Evolutionary conservation across 2,888 invertebrate genomes (phyloP), one percentile per base, ranked within the genome.

Genomic region (Germaria angustata): DNA sequence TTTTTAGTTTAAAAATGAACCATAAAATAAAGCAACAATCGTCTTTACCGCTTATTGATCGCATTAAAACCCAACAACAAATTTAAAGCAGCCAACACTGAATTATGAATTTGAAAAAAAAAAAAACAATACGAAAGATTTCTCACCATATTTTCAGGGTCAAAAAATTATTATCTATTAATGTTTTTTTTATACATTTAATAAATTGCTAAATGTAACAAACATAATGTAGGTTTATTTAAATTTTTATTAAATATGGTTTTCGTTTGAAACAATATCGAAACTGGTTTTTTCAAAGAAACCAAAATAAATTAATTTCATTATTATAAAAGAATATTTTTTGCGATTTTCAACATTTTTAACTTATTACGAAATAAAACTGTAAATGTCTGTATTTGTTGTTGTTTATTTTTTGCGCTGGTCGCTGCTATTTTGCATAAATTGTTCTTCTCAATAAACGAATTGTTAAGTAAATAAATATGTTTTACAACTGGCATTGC

Each of bases 81-180:
- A 17, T 17, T 15, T 2, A 32, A 49, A 61, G 9, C 46, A 72
- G 13, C 72, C 73, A 73, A 73, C 73, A 53, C 53, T 8, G 4
- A 7, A n/a, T 41, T 15, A 15, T 34, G n/a, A 53, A 75, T 44
- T 5, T 28, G 6, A 28, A 28, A 6, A 28, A 28, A 28, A 3
- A 28, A 44, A 17, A 22, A 55, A 13, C 11, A 44, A 41, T 41
- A 63, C 11, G 3, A 41, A 20, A 80, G 55, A 77, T 68, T 72
- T 81, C 76, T 72, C 81, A 81, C 61, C 77, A 61, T n/a, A n/a
- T 55, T 81, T 81, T 81, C 81, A 81, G 81, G 81, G 81, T 77
- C 81, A 77, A 68, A 46, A 55, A 32, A 51, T 13, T 59, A 51
- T 72, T 44, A 41, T 39, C 3, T 32, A 5, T 13, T 17, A 17